Evolutionary conservation across 2,888 invertebrate genomes (phyloP).

Genomic region (Leucophenga maculata): DNA sequence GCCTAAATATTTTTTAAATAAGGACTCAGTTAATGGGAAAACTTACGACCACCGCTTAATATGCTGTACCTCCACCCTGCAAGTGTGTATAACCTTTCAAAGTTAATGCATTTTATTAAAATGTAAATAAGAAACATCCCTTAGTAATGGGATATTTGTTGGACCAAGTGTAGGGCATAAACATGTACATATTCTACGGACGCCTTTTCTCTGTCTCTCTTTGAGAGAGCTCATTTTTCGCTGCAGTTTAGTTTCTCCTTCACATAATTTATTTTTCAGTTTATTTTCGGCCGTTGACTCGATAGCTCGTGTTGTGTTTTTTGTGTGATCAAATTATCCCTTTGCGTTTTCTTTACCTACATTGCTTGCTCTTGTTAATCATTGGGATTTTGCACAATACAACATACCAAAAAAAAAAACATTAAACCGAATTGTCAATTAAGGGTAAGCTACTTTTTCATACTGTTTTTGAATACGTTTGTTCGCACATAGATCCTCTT

Average conservation of each 20-base stretch:
- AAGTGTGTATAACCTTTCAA: too few species aligned
- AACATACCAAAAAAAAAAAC: background rate
- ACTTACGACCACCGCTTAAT: too few species aligned
- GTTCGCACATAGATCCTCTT: too few species aligned
- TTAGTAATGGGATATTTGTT: too few species aligned
- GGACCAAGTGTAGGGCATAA: too few species aligned
- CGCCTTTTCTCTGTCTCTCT: background rate
- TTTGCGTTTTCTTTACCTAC: slow-evolving; percentile 29
- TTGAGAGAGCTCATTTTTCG: background rate
- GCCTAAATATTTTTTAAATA: too few species aligned
- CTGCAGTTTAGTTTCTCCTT: slow-evolving; percentile 27
- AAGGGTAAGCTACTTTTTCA: slow-evolving; percentile 25
- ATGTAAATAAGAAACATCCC: too few species aligned
- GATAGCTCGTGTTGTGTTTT: slow-evolving; percentile 46
- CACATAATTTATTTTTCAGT: slow-evolving; percentile 36
- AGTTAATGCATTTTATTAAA: too few species aligned
- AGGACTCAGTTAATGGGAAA: too few species aligned
- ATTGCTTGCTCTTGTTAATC: slow-evolving; percentile 32
- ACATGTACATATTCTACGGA: too few species aligned
- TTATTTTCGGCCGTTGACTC: slow-evolving; percentile 47
- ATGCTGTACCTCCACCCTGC: too few species aligned
- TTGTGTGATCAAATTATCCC: slow-evolving; percentile 36
- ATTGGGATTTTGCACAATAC: slow-evolving; percentile 33
- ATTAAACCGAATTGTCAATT: slow-evolving; percentile 40
- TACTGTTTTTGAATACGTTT: background rate